phyloP scores from a whole-genome alignment of 1,140 invertebrate species.

The Hyphantria cunea region DNA sequence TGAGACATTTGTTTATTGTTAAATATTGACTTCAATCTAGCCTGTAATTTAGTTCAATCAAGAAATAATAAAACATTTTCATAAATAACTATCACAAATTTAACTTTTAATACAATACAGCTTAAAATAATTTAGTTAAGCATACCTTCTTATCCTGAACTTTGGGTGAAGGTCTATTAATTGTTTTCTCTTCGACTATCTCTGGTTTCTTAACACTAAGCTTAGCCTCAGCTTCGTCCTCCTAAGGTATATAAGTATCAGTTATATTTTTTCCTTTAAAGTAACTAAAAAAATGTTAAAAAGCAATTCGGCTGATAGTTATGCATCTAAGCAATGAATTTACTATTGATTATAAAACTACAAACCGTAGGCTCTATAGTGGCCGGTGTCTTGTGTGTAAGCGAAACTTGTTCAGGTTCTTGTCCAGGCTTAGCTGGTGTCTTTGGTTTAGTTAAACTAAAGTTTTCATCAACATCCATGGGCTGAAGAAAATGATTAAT shows the following conservation, averaged over 20 bases:
- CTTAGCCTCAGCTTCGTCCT: constrained; percentile 70
- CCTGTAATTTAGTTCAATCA: constrained; percentile 55
- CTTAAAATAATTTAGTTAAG: too few species aligned
- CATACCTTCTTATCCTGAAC: constrained; percentile 62
- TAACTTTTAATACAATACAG: too few species aligned
- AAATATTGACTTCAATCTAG: constrained; percentile 30
- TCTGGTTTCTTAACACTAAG: constrained; percentile 75
- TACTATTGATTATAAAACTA: constrained; percentile 39
- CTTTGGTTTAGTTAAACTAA: constrained; percentile 67
- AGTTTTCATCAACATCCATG: constrained; percentile 74
- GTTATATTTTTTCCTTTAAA: too few species aligned
- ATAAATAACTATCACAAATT: too few species aligned
- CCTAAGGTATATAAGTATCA: constrained; percentile 42
- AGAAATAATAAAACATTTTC: too few species aligned
- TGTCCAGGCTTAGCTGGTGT: constrained; percentile 60
- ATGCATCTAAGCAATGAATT: too few species aligned
- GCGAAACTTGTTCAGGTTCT: constrained; percentile 71
- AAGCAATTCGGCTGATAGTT: too few species aligned
- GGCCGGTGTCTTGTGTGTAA: constrained; percentile 76
- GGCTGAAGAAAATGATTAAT: constrained; percentile 53
- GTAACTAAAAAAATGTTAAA: too few species aligned
- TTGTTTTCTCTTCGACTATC: constrained; percentile 72
- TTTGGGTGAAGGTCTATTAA: constrained; percentile 68
- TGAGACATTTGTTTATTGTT: constrained; percentile 33
- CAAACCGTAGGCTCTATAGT: constrained; percentile 74